A percentile compares a stretch with the other conserved stretches of the same genome.
Evolutionary conservation across 2,113 vertebrate genomes (phyloP).

Genomic region (Ailuropoda melanoleuca): DNA sequence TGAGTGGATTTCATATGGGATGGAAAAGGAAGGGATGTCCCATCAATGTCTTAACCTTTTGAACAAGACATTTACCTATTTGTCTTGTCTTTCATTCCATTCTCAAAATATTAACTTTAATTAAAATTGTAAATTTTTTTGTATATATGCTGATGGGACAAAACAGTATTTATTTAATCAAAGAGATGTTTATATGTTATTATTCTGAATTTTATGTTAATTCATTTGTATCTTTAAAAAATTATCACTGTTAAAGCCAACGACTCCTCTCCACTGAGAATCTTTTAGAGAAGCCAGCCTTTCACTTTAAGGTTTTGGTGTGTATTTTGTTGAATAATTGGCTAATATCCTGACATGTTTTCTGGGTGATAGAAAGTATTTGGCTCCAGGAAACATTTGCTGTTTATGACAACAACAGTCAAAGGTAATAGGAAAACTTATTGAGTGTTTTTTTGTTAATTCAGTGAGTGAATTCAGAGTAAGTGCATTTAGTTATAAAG

Average conservation of each 20-base stretch:
- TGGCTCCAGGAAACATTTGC: background rate
- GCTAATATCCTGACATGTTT: background rate
- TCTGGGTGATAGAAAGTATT: conserved; percentile 12
- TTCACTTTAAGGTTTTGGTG: background rate
- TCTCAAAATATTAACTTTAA: conserved; percentile 28
- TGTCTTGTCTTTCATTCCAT: conserved; percentile 18
- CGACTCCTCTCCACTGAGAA: background rate
- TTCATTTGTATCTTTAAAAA: conserved; percentile 42
- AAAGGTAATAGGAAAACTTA: background rate
- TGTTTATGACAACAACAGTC: background rate
- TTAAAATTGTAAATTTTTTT: conserved; percentile 17
- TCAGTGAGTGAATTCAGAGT: background rate
- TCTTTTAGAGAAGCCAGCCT: background rate
- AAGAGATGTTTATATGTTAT: background rate
- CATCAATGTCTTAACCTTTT: background rate
- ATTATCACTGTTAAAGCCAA: background rate
- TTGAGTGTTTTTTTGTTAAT: background rate
- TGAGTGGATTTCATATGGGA: background rate
- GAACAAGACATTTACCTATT: background rate
- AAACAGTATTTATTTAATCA: conserved; percentile 53
- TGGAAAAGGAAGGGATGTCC: background rate
- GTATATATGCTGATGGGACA: background rate
- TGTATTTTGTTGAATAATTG: conserved; percentile 26
- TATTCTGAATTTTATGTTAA: conserved; percentile 31
- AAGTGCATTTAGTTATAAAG: background rate